These are phyloP conservation scores for Papilio polyxenes DNA, from an alignment of 1,140 invertebrate species.

Conservation along the genomic window DNA sequence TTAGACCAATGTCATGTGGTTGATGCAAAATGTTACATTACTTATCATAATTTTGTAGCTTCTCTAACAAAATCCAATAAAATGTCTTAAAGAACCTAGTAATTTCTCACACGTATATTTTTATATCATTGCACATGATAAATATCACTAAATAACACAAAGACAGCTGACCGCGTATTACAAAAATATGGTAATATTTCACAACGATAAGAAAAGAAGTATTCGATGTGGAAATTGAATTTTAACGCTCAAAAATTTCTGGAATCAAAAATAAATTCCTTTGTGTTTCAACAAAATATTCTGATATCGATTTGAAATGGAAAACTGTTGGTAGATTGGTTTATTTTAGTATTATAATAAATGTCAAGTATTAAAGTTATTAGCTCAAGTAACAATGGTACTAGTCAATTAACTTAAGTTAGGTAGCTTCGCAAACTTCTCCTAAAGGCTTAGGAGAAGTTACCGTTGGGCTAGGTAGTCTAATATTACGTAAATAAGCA, in stretches of 20 bases:
- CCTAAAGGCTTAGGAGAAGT: too few species aligned
- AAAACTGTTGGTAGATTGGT: not conserved
- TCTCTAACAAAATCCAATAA: too few species aligned
- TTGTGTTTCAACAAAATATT: conserved; percentile 24
- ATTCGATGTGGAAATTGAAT: conserved; percentile 1
- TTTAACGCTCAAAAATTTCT: conserved; percentile 4
- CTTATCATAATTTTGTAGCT: too few species aligned
- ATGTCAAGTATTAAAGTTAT: too few species aligned
- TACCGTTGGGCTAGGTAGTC: too few species aligned
- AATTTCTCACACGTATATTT: not conserved
- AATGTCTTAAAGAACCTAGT: not conserved
- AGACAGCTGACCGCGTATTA: conserved; percentile 1
- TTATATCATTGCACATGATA: not conserved
- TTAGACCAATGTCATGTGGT: too few species aligned
- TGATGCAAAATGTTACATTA: too few species aligned
- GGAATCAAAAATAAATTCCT: conserved; percentile 19
- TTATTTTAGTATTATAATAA: too few species aligned
- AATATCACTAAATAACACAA: not conserved
- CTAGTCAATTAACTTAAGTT: too few species aligned
- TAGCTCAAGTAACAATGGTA: too few species aligned
- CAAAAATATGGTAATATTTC: conserved; percentile 23
- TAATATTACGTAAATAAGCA: too few species aligned
- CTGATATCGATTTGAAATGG: not conserved
- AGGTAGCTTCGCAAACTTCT: too few species aligned
- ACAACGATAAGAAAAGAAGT: conserved; percentile 6